Percentiles rank a stretch among this genome's conserved stretches.
phyloP scores from a whole-genome alignment of 2,113 vertebrate species.

The Pelvicachromis taeniatus region DNA sequence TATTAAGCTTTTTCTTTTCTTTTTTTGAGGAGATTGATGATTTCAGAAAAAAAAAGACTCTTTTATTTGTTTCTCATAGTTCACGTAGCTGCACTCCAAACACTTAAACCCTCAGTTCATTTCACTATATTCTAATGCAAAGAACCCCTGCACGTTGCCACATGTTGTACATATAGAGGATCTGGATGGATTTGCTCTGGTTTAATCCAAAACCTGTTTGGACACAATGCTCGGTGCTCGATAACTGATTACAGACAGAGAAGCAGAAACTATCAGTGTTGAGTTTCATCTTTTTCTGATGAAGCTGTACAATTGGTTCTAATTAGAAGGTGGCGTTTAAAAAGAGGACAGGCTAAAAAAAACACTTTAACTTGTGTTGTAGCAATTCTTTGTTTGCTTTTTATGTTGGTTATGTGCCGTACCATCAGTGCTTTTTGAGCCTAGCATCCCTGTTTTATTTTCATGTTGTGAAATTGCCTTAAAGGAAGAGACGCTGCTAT shows the following conservation, averaged over 20 bases:
- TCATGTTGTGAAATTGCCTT: neutral
- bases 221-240: neutral
- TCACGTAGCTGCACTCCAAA: neutral
- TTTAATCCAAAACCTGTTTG: neutral
- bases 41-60: neutral
- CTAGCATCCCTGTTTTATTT: neutral
- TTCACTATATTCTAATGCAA: neutral
- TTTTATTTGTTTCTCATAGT: neutral
- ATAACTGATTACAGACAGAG: neutral
- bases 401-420: neutral
- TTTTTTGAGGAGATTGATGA: constrained; percentile 26
- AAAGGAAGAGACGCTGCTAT: neutral
- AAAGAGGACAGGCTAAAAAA: neutral
- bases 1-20: constrained; percentile 27
- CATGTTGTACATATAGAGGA: neutral
- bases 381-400: neutral
- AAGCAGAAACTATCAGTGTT: neutral
- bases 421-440: neutral
- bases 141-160: neutral
- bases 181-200: neutral
- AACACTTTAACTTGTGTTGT: neutral
- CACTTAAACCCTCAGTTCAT: neutral
- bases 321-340: neutral
- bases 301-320: neutral
- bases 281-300: neutral